Percentiles rank a stretch among this genome's conserved stretches.
phyloP scores from a whole-genome alignment of 2,113 vertebrate species.

The Amblyopsis rosae region DNA sequence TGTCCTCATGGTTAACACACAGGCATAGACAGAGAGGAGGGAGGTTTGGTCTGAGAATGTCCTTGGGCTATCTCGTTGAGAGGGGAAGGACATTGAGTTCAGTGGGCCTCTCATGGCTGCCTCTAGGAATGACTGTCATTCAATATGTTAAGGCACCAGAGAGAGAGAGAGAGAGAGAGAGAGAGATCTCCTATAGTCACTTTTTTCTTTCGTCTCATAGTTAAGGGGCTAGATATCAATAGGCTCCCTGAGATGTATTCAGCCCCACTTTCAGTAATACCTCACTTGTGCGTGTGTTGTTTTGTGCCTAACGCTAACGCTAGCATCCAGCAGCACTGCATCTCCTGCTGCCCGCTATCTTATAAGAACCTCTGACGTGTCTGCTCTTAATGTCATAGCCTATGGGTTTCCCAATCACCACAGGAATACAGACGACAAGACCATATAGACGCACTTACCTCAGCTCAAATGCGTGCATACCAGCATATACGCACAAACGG shows the following conservation, averaged over 20 bases:
- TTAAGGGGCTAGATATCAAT: background rate
- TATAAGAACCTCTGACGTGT: slow-evolving; percentile 21
- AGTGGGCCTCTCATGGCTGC: slow-evolving; percentile 46
- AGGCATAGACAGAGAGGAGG: slow-evolving; percentile 36
- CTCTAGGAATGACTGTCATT: slow-evolving; percentile 53
- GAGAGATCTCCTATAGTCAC: slow-evolving; percentile 50
- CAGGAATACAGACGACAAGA: slow-evolving; percentile 16
- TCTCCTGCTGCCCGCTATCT: slow-evolving; percentile 19
- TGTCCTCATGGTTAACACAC: slow-evolving; percentile 38
- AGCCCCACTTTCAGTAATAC: slow-evolving; percentile 17
- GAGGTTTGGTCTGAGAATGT: slow-evolving; percentile 52
- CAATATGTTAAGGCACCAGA: slow-evolving; percentile 52
- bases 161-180: slow-evolving; percentile 30
- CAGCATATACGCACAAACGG: slow-evolving; percentile 3
- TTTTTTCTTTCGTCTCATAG: slow-evolving; percentile 28
- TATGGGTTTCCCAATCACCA: slow-evolving; percentile 43
- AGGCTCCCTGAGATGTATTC: slow-evolving; percentile 1
- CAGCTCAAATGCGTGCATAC: background rate
- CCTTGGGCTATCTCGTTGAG: slow-evolving; percentile 62
- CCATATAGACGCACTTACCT: slow-evolving; percentile 12
- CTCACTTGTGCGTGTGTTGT: slow-evolving; percentile 25
- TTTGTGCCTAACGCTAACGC: slow-evolving; percentile 32
- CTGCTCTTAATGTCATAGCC: slow-evolving; percentile 42
- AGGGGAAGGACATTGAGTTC: slow-evolving; percentile 56
- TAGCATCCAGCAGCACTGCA: slow-evolving; percentile 16